phyloP scores from a whole-genome alignment of 2,797 vertebrate genomes.

The Adelosebastes latens region DNA sequence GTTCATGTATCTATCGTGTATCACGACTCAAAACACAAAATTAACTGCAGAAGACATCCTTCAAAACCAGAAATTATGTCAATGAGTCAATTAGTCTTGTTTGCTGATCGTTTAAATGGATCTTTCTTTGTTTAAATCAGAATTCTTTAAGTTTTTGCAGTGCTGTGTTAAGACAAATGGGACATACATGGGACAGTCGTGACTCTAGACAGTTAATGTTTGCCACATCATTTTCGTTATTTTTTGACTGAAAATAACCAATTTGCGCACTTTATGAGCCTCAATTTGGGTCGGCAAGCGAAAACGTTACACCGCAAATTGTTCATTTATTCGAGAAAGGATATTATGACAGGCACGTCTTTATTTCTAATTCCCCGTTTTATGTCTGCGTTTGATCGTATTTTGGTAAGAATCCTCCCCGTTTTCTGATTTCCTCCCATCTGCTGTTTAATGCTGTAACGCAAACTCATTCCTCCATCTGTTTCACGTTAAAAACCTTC shows the following conservation, averaged over 20 bases:
- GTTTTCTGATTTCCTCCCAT: constrained; percentile 42
- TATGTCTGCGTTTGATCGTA: background rate
- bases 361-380: background rate
- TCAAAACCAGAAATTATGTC: background rate
- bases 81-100: background rate
- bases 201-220: background rate
- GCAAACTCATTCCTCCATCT: constrained; percentile 53
- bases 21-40: background rate
- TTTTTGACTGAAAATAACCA: background rate
- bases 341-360: background rate
- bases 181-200: background rate
- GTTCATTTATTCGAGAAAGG: background rate
- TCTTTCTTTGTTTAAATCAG: background rate
- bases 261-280: background rate
- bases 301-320: background rate
- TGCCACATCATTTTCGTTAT: background rate
- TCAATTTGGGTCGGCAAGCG: background rate
- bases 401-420: constrained; percentile 10
- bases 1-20: background rate
- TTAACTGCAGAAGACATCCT: background rate
- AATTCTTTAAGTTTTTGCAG: background rate
- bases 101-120: background rate
- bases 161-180: background rate
- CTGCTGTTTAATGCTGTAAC: constrained; percentile 41
- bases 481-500: constrained; percentile 63